Evolutionary conservation across 2,888 invertebrate genomes (phyloP).

Genomic region (Hyposoter dolosus): DNA sequence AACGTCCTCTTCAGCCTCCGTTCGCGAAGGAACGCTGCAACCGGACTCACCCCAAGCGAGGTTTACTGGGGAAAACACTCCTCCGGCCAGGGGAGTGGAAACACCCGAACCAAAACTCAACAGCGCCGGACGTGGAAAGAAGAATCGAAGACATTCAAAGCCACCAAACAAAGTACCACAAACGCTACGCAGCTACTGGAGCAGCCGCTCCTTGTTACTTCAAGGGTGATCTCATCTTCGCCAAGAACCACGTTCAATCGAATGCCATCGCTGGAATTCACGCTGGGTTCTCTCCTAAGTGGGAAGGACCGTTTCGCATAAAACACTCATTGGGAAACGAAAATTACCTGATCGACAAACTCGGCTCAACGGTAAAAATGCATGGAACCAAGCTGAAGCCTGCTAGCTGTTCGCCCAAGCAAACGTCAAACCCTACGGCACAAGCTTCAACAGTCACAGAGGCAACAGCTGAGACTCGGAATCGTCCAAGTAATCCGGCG

Average conservation of each 20-base stretch:
- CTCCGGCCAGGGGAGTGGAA: slow-evolving; percentile 18
- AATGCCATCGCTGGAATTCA: slow-evolving; percentile 20
- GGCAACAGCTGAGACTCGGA: background rate
- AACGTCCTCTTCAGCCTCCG: slow-evolving; percentile 45
- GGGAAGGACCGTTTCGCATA: slow-evolving; percentile 5
- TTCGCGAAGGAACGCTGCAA: slow-evolving; percentile 56
- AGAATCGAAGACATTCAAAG: too few species aligned
- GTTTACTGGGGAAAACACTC: slow-evolving; percentile 22
- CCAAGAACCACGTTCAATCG: background rate
- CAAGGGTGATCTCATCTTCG: background rate
- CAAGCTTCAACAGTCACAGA: background rate
- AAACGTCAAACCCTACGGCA: background rate
- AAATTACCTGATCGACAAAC: background rate
- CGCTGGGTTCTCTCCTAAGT: slow-evolving; percentile 6
- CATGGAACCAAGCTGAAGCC: slow-evolving; percentile 10
- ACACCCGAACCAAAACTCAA: too few species aligned
- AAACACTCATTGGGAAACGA: background rate
- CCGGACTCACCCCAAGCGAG: slow-evolving; percentile 35
- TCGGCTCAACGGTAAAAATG: background rate
- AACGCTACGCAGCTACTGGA: background rate
- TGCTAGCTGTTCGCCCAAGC: background rate
- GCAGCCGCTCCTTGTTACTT: background rate
- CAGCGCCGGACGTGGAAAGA: too few species aligned
- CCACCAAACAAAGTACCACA: background rate
- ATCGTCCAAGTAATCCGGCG: too few species aligned